Percentiles rank a stretch among this genome's conserved stretches.
These are phyloP conservation scores for Apamea crenata DNA, from an alignment of 2,888 invertebrate species.

Conservation along the genomic window DNA sequence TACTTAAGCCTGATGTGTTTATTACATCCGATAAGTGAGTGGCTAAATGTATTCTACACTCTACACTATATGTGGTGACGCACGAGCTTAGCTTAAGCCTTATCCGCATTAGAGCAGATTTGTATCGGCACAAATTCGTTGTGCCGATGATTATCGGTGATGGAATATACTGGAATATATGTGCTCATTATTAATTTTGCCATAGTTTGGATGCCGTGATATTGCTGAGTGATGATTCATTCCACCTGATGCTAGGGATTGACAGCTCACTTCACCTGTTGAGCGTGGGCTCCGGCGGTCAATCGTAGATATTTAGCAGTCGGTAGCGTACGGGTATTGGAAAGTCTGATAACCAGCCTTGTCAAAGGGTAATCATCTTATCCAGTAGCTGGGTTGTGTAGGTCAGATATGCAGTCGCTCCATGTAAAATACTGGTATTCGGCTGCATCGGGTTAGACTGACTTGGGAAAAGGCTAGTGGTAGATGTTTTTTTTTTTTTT, in stretches of 20 bases:
- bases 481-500: too few species aligned
- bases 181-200: background rate
- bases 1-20: conserved; percentile 7
- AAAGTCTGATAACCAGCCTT: too few species aligned
- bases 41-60: conserved; percentile 7
- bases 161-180: background rate
- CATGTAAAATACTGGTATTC: background rate
- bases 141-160: background rate
- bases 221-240: too few species aligned
- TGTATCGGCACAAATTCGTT: conserved; percentile 19
- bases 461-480: background rate
- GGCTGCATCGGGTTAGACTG: background rate
- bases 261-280: too few species aligned
- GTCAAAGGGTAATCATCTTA: background rate
- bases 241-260: too few species aligned
- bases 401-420: background rate
- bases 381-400: background rate
- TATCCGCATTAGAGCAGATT: conserved; percentile 47
- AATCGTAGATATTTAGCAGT: too few species aligned
- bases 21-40: conserved; percentile 20
- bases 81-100: conserved; percentile 11
- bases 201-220: too few species aligned
- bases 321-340: too few species aligned
- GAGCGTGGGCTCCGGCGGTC: too few species aligned
- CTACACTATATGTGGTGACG: conserved; percentile 2